phyloP scores from a whole-genome alignment of 2,797 vertebrate species.

The Ctenosaura bakeri region DNA sequence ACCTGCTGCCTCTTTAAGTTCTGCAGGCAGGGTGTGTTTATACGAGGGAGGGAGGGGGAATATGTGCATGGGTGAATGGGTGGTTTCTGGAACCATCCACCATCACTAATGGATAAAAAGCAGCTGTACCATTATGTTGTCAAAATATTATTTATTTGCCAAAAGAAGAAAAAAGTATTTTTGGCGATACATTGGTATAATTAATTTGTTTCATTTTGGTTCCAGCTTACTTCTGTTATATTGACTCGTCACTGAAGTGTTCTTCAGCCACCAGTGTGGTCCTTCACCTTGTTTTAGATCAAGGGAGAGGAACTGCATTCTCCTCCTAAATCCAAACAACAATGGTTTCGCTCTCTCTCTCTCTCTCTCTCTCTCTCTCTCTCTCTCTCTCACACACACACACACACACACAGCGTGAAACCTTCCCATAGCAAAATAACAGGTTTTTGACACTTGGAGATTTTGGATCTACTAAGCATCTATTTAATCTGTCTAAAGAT shows the following conservation, averaged over 20 bases:
- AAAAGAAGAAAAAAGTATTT: background rate
- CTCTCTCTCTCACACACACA: background rate
- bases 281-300: background rate
- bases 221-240: background rate
- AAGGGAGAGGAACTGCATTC: background rate
- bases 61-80: background rate
- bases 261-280: no score
- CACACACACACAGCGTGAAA: background rate
- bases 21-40: background rate
- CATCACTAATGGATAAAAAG: background rate
- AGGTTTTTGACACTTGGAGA: background rate
- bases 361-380: no score
- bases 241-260: background rate
- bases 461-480: background rate
- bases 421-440: background rate
- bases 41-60: background rate
- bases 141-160: background rate
- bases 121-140: background rate
- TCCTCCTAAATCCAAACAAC: background rate
- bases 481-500: no score
- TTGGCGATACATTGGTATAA: background rate
- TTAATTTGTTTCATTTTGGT: background rate
- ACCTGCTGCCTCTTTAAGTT: background rate
- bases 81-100: background rate
- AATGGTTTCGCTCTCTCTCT: no score